A percentile compares a stretch with the other conserved stretches of the same genome.
Conservation (phyloP, 2,888 invertebrate genomes). For the Nymphalis polychloros region DNA sequence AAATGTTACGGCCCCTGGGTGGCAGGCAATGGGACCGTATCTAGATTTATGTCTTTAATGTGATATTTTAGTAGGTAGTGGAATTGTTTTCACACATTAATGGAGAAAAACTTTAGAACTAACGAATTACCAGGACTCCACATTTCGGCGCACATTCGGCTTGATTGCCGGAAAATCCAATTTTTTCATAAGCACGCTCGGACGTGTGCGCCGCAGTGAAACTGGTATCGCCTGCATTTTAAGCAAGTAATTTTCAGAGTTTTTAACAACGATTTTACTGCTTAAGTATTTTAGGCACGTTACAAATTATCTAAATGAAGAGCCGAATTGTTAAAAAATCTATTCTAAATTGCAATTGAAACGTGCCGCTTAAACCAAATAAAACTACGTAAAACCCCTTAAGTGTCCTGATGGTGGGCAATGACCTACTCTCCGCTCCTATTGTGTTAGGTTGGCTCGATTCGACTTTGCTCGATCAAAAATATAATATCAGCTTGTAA, state of each 20-base stretch:
- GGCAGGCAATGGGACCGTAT: constrained; percentile 42
- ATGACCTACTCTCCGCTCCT: no score
- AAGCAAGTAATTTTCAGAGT: constrained; percentile 3
- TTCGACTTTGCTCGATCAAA: no score
- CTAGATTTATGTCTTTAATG: constrained; percentile 46
- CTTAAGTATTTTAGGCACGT: background rate
- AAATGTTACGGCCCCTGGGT: constrained; percentile 44
- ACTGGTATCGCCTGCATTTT: constrained; percentile 6
- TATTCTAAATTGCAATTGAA: no score
- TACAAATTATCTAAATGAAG: background rate
- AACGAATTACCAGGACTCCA: constrained; percentile 20
- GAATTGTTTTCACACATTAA: constrained; percentile 34
- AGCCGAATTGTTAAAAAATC: background rate
- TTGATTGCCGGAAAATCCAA: constrained; percentile 17
- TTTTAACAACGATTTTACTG: constrained; percentile 2
- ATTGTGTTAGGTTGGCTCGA: no score
- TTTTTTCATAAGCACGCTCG: constrained; percentile 17
- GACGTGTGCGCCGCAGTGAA: constrained; percentile 11
- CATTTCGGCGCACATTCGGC: constrained; percentile 28
- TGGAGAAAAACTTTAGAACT: constrained; percentile 10
- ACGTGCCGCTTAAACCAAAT: no score
- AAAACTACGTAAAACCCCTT: no score
- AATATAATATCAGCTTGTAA: no score
- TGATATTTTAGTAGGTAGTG: constrained; percentile 37
- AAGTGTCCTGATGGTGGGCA: no score